A percentile compares a stretch with the other conserved stretches of the same genome.
phyloP scores from a whole-genome alignment of 2,888 invertebrate genomes.

The Furcula furcula region DNA sequence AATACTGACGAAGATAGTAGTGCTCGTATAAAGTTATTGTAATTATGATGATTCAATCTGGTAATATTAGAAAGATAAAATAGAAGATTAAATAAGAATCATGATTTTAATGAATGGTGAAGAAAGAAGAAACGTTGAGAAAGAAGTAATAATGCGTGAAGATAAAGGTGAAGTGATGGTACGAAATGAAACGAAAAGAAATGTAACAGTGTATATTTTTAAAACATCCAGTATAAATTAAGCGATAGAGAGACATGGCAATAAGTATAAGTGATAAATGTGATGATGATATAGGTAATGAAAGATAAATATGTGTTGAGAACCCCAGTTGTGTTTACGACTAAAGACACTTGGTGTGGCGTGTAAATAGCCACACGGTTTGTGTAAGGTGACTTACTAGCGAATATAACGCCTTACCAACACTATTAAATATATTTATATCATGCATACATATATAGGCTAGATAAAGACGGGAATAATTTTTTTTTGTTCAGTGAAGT shows the following conservation, averaged over 20 bases:
- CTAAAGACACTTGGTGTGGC: too few species aligned
- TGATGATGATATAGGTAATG: constrained; percentile 3
- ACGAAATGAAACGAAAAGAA: constrained; percentile 45
- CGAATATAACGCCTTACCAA: too few species aligned
- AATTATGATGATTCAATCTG: too few species aligned
- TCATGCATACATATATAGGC: neutral
- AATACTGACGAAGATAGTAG: too few species aligned
- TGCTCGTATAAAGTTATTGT: too few species aligned
- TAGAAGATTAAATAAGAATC: neutral
- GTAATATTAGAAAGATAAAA: neutral
- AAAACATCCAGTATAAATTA: constrained; percentile 14
- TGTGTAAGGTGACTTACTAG: too few species aligned
- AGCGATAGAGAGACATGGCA: constrained; percentile 6
- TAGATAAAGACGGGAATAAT: too few species aligned
- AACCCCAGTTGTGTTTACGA: neutral
- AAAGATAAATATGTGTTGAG: constrained; percentile 5
- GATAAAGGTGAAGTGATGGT: constrained; percentile 12
- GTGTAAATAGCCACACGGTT: too few species aligned
- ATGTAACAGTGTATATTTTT: constrained; percentile 31
- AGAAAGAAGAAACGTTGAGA: neutral
- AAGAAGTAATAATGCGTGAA: neutral
- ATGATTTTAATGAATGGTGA: constrained; percentile 1
- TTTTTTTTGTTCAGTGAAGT: too few species aligned
- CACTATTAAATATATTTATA: constrained; percentile 8
- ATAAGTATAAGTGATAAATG: constrained; percentile 2